phyloP scores from a whole-genome alignment of 64 coral and sea anemone genomes.

The Stichodactyla mertensii region DNA sequence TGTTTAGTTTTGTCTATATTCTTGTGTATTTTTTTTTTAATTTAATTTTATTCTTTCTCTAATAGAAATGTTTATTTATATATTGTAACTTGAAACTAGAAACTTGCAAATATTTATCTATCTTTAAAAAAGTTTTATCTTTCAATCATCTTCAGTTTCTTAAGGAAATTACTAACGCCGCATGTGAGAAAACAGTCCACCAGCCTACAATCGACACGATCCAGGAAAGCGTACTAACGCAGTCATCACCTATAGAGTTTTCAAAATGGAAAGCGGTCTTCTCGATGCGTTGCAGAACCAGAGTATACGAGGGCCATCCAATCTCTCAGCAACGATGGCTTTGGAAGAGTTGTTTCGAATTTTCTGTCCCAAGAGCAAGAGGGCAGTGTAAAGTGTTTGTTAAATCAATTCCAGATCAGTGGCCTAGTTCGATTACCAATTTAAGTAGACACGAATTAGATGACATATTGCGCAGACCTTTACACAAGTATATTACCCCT shows the following conservation, averaged over 20 bases:
- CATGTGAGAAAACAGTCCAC: too few relatives aligned
- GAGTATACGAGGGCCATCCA: background rate
- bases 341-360: conserved; percentile 33
- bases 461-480: background rate
- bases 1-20: too few relatives aligned
- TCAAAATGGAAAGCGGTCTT: conserved; percentile 23
- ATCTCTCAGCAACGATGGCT: conserved; percentile 11
- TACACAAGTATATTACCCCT: conserved; percentile 1
- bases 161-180: too few relatives aligned
- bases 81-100: too few relatives aligned
- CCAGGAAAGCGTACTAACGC: too few relatives aligned
- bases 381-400: conserved; percentile 27
- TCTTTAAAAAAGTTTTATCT: too few relatives aligned
- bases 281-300: background rate
- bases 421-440: conserved; percentile 1
- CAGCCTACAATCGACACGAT: too few relatives aligned
- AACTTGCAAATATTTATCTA: too few relatives aligned
- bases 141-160: too few relatives aligned
- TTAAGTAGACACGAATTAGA: conserved; percentile 15
- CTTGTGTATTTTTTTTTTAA: too few relatives aligned
- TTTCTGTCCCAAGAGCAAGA: conserved; percentile 22
- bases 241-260: background rate
- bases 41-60: too few relatives aligned
- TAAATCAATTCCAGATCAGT: conserved; percentile 16
- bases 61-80: too few relatives aligned